These are phyloP conservation scores for Synanthedon tipuliformis DNA, from an alignment of 2,888 invertebrate species.

Conservation along the genomic window DNA sequence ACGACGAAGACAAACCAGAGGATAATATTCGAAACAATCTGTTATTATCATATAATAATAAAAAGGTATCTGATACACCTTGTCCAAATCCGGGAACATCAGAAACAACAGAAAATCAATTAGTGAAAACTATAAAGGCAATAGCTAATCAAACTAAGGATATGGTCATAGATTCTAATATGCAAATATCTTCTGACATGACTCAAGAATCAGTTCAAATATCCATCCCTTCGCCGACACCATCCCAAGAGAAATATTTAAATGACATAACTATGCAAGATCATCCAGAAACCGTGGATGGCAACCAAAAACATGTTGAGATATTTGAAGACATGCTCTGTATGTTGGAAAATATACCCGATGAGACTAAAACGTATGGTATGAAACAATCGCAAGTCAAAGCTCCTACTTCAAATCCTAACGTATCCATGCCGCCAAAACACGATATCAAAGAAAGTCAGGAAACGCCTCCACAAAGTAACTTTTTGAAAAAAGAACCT, in stretches of 20 bases:
- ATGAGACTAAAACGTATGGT: slow-evolving; percentile 43
- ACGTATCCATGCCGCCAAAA: slow-evolving; percentile 20
- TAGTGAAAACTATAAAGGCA: slow-evolving; percentile 66
- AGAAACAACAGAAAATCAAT: slow-evolving; percentile 42
- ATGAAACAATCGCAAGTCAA: slow-evolving; percentile 32
- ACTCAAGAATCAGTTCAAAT: slow-evolving; percentile 75
- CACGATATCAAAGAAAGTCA: slow-evolving; percentile 32
- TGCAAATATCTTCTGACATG: slow-evolving; percentile 67
- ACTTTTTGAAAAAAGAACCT: slow-evolving; percentile 40
- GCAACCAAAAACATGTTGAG: slow-evolving; percentile 71
- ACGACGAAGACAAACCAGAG: slow-evolving; percentile 60
- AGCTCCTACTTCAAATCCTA: slow-evolving; percentile 18
- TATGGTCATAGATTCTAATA: slow-evolving; percentile 67
- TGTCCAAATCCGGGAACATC: slow-evolving; percentile 9
- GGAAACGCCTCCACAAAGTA: slow-evolving; percentile 26
- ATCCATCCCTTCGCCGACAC: slow-evolving; percentile 75
- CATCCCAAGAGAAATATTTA: slow-evolving; percentile 73
- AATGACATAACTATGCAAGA: slow-evolving; percentile 74
- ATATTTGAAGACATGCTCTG: slow-evolving; percentile 77
- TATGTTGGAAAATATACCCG: slow-evolving; percentile 75
- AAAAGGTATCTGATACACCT: slow-evolving; percentile 28
- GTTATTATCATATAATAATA: slow-evolving; percentile 43
- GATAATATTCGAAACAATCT: slow-evolving; percentile 40
- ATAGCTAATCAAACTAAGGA: slow-evolving; percentile 69
- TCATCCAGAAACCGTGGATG: slow-evolving; percentile 62